Percentiles rank a stretch among this genome's conserved stretches.
Evolutionary conservation across 1,140 invertebrate genomes (phyloP).

Genomic region (Gryon sp.): DNA sequence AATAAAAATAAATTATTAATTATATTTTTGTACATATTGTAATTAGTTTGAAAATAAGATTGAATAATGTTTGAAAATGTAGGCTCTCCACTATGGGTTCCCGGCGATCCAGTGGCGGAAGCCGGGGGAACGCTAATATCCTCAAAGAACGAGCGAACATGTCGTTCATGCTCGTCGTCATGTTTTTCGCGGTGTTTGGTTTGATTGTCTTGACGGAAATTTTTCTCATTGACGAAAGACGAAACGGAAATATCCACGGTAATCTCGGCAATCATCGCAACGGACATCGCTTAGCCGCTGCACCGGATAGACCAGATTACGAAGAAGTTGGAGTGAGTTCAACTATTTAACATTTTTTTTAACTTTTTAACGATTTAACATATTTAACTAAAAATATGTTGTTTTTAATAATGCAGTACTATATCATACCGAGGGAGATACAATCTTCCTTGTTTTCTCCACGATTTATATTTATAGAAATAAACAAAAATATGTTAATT

Average conservation of each 20-base stretch:
- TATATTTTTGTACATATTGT: too few relatives aligned
- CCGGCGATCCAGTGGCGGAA: slow-evolving; percentile 67
- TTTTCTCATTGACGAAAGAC: slow-evolving; percentile 85
- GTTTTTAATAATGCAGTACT: too few relatives aligned
- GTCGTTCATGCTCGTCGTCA: slow-evolving; percentile 92
- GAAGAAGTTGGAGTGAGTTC: slow-evolving; percentile 77
- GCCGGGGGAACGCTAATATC: slow-evolving; percentile 77
- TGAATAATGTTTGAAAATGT: neutral
- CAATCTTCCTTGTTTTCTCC: too few relatives aligned
- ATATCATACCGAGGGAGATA: too few relatives aligned
- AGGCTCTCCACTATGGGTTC: slow-evolving; percentile 71
- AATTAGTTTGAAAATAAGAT: neutral
- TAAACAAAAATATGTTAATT: too few relatives aligned
- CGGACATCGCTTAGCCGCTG: slow-evolving; percentile 71
- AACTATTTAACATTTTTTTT: too few relatives aligned
- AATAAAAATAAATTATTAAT: too few relatives aligned
- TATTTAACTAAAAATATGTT: too few relatives aligned
- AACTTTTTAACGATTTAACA: too few relatives aligned
- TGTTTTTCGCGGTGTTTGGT: slow-evolving; percentile 93
- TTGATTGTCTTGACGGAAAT: slow-evolving; percentile 91
- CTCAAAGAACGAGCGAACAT: slow-evolving; percentile 87
- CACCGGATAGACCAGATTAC: slow-evolving; percentile 78
- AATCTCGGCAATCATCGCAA: slow-evolving; percentile 77
- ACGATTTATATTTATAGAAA: too few relatives aligned
- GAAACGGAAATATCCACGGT: slow-evolving; percentile 69